Evolutionary conservation across 2,113 vertebrate genomes (phyloP).

Genomic region (Cynopterus brachyotis): DNA sequence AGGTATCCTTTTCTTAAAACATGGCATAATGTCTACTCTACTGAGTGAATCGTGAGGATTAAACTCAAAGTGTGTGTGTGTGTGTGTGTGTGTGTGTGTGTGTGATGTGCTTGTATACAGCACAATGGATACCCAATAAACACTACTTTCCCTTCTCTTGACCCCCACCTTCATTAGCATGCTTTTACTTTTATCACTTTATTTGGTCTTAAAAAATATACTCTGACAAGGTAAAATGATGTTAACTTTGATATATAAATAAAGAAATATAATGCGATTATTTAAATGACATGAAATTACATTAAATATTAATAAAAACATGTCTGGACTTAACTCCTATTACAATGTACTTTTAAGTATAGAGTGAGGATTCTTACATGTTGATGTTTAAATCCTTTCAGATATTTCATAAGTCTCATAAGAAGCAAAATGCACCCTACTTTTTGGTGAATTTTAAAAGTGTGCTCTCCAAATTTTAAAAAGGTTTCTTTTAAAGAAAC

Average conservation of each 20-base stretch:
- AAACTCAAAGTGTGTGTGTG: neutral
- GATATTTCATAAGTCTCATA: neutral
- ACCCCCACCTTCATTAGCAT: neutral
- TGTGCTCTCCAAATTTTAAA: constrained; percentile 68
- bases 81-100: no score
- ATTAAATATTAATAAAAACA: neutral
- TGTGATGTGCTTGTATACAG: neutral
- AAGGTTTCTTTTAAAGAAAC: constrained; percentile 75
- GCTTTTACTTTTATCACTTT: neutral
- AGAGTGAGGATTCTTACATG: neutral
- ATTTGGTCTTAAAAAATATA: neutral
- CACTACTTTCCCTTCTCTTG: neutral
- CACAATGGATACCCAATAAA: neutral
- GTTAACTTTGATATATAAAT: neutral
- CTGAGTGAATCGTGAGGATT: neutral
- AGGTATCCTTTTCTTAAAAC: neutral
- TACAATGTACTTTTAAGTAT: neutral
- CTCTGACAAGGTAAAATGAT: neutral
- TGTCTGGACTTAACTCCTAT: neutral
- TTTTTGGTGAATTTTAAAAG: constrained; percentile 47
- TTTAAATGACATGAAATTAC: neutral
- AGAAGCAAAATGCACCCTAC: constrained; percentile 33
- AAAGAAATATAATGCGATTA: neutral
- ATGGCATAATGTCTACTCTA: neutral
- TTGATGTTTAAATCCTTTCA: constrained; percentile 1